phyloP scores from a whole-genome alignment of 2,113 vertebrate genomes.

The Bujurquina vittata region DNA sequence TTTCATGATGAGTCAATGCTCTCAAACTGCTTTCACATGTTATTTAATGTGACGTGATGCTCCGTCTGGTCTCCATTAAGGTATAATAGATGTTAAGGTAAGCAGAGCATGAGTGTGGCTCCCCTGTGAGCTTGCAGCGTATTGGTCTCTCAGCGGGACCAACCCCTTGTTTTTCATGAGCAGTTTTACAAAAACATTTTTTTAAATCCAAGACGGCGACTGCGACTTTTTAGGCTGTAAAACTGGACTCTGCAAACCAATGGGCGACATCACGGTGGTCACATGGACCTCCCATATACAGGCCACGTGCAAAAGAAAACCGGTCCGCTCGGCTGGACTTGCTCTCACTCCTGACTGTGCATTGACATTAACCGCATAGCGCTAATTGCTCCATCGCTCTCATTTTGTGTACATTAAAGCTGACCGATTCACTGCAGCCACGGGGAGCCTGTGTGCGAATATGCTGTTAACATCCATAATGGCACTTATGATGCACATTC shows the following conservation, averaged over 20 bases:
- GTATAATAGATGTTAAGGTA: neutral
- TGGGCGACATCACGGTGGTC: neutral
- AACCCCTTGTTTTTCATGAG: neutral
- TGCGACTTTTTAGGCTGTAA: neutral
- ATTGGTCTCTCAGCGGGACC: neutral
- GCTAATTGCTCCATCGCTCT: slow-evolving; percentile 62
- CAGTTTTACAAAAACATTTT: neutral
- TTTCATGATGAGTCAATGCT: neutral
- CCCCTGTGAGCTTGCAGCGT: neutral
- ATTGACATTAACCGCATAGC: slow-evolving; percentile 53
- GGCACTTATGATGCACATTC: slow-evolving; percentile 46
- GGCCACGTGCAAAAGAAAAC: neutral
- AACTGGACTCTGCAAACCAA: neutral
- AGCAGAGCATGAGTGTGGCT: neutral
- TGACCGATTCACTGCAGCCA: slow-evolving; percentile 27
- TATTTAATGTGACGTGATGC: neutral
- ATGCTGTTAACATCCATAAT: slow-evolving; percentile 49
- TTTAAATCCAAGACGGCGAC: neutral
- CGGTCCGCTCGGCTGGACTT: slow-evolving; percentile 24
- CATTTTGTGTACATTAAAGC: slow-evolving; percentile 56
- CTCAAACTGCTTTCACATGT: neutral
- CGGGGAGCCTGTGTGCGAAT: slow-evolving; percentile 38
- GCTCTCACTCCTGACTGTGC: slow-evolving; percentile 15
- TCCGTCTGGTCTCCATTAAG: neutral
- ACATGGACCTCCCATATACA: neutral